These are phyloP conservation scores for Percina caprodes DNA, from an alignment of 2,113 vertebrate genomes.

Conservation along the genomic window DNA sequence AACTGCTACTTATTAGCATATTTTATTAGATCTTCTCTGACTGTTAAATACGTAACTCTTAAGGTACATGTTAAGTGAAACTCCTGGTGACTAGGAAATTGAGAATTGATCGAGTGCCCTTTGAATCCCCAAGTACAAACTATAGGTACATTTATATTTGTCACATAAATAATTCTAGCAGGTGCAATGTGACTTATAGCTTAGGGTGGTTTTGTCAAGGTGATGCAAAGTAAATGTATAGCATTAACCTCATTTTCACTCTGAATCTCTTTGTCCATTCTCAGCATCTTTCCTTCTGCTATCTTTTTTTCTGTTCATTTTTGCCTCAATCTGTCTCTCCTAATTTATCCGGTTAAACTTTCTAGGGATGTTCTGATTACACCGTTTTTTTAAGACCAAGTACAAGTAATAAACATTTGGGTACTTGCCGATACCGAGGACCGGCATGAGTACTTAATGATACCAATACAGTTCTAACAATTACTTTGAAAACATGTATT, in stretches of 20 bases:
- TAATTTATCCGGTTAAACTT: not conserved
- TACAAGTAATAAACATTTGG: no score
- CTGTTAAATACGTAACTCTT: not conserved
- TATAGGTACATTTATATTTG: not conserved
- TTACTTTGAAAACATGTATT: no score
- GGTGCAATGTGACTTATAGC: not conserved
- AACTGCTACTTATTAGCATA: not conserved
- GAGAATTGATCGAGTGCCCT: not conserved
- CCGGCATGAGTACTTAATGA: no score
- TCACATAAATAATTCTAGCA: not conserved
- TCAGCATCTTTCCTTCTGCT: not conserved
- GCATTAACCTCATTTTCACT: not conserved
- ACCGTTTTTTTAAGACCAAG: no score
- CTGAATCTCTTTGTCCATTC: not conserved
- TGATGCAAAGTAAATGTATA: conserved; percentile 15
- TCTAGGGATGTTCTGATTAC: no score
- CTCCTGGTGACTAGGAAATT: not conserved
- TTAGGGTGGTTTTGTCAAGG: not conserved
- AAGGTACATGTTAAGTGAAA: not conserved
- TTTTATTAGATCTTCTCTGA: not conserved
- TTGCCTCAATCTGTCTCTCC: not conserved
- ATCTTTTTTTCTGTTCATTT: not conserved
- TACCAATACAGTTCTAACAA: no score
- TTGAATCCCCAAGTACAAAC: not conserved
- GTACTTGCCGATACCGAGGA: no score